These are phyloP conservation scores for Tetrax tetrax DNA, from an alignment of 2,113 vertebrate genomes.

Conservation along the genomic window DNA sequence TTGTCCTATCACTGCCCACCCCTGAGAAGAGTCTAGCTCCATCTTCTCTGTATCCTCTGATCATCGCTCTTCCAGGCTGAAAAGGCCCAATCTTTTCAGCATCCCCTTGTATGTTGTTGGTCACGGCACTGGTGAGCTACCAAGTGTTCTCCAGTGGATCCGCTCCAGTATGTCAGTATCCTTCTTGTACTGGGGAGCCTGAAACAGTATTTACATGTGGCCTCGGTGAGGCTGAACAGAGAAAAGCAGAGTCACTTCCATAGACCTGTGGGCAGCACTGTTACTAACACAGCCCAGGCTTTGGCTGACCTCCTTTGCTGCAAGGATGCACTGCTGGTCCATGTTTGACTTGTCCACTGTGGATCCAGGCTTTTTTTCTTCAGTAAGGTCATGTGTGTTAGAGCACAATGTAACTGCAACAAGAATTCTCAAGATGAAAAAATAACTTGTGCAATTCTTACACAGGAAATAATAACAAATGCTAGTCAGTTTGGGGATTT, in stretches of 20 bases:
- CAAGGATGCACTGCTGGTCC: background rate
- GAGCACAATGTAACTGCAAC: background rate
- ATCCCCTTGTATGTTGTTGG: background rate
- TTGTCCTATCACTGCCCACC: background rate
- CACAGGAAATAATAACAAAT: background rate
- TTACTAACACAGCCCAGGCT: background rate
- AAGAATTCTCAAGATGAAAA: background rate
- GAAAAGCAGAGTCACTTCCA: background rate
- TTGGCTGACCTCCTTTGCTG: background rate
- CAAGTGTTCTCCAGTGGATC: background rate
- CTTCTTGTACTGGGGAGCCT: background rate
- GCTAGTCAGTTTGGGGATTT: background rate
- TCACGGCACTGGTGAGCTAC: too few relatives aligned
- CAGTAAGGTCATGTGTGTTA: background rate
- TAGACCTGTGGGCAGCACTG: too few relatives aligned
- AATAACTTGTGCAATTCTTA: background rate
- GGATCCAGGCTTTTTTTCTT: background rate
- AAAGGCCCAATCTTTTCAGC: background rate
- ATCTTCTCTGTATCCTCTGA: background rate
- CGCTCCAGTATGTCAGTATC: accelerated
- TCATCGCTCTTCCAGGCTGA: background rate
- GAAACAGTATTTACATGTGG: background rate
- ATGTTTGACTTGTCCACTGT: background rate
- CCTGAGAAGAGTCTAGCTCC: background rate
- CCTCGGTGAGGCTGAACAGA: background rate